Percentiles rank a stretch among this genome's conserved stretches.
Conservation (phyloP, 1,140 invertebrate genomes). For the Neodiprion pinetum region DNA sequence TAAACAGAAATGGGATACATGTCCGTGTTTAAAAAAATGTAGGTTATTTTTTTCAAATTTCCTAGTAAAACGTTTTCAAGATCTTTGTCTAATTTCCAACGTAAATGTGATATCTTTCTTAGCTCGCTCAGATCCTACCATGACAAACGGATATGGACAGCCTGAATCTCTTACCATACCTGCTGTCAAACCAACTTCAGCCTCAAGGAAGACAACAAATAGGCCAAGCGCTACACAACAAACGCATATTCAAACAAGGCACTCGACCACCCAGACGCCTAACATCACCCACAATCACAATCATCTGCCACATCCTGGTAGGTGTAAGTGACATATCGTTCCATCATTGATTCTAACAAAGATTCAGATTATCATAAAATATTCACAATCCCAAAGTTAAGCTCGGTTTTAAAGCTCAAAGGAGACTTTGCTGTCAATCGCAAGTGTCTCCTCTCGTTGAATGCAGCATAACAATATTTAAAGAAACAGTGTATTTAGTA, state of each 20-base stretch:
- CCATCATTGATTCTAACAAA: neutral
- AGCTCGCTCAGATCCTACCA: neutral
- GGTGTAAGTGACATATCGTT: slow-evolving; percentile 32
- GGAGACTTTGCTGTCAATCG: slow-evolving; percentile 1
- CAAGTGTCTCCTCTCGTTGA: slow-evolving; percentile 19
- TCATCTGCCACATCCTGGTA: slow-evolving; percentile 40
- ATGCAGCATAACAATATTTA: neutral
- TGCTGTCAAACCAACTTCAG: slow-evolving; percentile 20
- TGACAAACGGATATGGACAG: slow-evolving; percentile 34
- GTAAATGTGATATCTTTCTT: neutral
- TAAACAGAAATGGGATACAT: slow-evolving; percentile 41
- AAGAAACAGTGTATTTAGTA: slow-evolving; percentile 19
- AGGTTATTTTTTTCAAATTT: slow-evolving; percentile 20
- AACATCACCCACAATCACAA: slow-evolving; percentile 40
- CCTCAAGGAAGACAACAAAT: neutral
- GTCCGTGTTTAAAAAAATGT: slow-evolving; percentile 46
- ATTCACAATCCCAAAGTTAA: neutral
- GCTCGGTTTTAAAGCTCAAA: neutral
- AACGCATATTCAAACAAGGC: slow-evolving; percentile 51
- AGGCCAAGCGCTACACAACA: slow-evolving; percentile 20
- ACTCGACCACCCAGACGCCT: slow-evolving; percentile 56
- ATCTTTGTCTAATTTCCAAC: too few relatives aligned
- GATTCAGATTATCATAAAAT: neutral
- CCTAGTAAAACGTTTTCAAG: too few relatives aligned
- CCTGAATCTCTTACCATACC: slow-evolving; percentile 26